Evolutionary conservation across 2,797 vertebrate species (phyloP).

Genomic region (Microchirus variegatus): DNA sequence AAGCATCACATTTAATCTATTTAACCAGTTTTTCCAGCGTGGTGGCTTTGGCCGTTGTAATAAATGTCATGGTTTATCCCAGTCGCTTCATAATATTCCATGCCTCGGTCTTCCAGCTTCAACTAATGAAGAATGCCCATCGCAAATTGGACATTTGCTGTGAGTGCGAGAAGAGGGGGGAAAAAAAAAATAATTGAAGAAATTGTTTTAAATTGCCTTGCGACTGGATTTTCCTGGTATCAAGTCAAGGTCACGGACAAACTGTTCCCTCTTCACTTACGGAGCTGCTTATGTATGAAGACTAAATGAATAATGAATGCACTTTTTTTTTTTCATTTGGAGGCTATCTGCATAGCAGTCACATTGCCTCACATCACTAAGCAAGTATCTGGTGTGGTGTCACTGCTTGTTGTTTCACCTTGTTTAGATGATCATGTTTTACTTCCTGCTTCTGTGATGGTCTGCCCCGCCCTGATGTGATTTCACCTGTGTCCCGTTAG

Average conservation of each 20-base stretch:
- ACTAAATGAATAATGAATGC: slow-evolving; percentile 56
- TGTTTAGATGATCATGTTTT: too few species aligned
- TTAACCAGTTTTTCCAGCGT: slow-evolving; percentile 16
- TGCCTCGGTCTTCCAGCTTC: slow-evolving; percentile 21
- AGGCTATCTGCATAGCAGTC: slow-evolving; percentile 41
- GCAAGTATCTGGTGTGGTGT: too few species aligned
- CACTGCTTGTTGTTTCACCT: too few species aligned
- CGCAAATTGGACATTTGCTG: slow-evolving; percentile 55
- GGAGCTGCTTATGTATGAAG: slow-evolving; percentile 35
- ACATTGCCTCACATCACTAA: slow-evolving; percentile 42
- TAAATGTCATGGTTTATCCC: slow-evolving; percentile 42
- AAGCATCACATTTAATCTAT: slow-evolving; percentile 17
- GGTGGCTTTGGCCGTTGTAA: slow-evolving; percentile 17
- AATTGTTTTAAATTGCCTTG: slow-evolving; percentile 65
- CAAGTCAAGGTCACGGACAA: slow-evolving; percentile 71
- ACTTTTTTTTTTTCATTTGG: slow-evolving; percentile 46
- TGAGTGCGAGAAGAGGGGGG: slow-evolving; percentile 35
- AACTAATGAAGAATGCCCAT: slow-evolving; percentile 33
- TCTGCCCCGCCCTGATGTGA: too few species aligned
- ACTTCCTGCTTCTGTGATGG: too few species aligned
- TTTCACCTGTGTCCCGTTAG: too few species aligned
- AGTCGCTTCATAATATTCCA: slow-evolving; percentile 49
- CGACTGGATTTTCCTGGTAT: slow-evolving; percentile 51
- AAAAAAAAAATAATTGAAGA: slow-evolving; percentile 52
- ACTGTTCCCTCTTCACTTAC: slow-evolving; percentile 46